These are phyloP conservation scores for Zaprionus bogoriensis DNA, from an alignment of 2,888 invertebrate genomes.

Conservation along the genomic window DNA sequence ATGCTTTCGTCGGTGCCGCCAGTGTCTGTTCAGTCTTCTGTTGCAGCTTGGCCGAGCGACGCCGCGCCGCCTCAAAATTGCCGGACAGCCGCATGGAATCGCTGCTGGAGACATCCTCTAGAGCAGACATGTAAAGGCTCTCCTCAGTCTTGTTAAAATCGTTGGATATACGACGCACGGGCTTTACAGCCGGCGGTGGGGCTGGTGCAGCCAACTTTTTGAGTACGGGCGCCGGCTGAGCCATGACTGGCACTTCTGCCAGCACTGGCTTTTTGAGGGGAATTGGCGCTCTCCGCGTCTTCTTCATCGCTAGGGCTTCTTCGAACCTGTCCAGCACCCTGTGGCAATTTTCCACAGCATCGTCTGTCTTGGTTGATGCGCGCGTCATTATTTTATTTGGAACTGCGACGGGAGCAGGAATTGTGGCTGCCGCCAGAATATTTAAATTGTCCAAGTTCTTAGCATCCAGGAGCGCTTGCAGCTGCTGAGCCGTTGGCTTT, in stretches of 20 bases:
- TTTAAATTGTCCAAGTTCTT: constrained; percentile 63
- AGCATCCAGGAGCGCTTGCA: constrained; percentile 65
- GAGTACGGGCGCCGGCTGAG: constrained; percentile 12
- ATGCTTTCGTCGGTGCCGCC: not conserved
- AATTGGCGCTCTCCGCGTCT: constrained; percentile 41
- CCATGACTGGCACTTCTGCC: no score
- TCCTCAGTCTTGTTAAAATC: constrained; percentile 89
- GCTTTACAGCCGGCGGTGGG: constrained; percentile 82
- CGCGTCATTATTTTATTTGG: constrained; percentile 72
- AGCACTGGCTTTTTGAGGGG: constrained; percentile 23
- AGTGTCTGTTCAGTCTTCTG: constrained; percentile 61
- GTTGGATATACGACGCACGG: constrained; percentile 85
- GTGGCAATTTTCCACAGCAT: constrained; percentile 57
- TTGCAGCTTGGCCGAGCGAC: constrained; percentile 71
- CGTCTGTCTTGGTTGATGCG: constrained; percentile 64
- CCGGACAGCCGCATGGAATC: constrained; percentile 81
- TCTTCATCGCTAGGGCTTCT: constrained; percentile 43
- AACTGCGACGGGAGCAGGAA: not conserved
- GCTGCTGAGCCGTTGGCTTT: constrained; percentile 66
- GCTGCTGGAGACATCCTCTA: constrained; percentile 86
- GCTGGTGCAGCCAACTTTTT: constrained; percentile 37
- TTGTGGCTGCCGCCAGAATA: constrained; percentile 22
- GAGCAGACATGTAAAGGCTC: constrained; percentile 89
- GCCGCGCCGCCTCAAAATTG: constrained; percentile 73
- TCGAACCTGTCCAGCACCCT: constrained; percentile 55